These are phyloP conservation scores for Luperina testacea DNA, from an alignment of 2,888 invertebrate genomes.

Conservation along the genomic window DNA sequence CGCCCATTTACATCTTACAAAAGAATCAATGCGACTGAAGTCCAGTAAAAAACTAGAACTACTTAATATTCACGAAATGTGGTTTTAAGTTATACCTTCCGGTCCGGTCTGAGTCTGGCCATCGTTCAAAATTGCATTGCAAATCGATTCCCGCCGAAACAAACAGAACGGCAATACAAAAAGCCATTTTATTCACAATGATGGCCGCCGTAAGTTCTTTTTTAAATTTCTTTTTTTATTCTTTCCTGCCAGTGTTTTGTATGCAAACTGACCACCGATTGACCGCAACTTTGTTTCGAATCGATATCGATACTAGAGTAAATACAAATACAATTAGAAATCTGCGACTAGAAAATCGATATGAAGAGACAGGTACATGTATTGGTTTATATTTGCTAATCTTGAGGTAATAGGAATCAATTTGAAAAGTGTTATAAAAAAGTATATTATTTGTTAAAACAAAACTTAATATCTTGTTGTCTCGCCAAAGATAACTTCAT, in stretches of 20 bases:
- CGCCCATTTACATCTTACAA: not conserved
- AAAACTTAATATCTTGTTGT: not conserved
- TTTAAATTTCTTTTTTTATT: constrained; percentile 8
- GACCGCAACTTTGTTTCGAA: constrained; percentile 19
- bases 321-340: not conserved
- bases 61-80: constrained; percentile 13
- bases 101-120: constrained; percentile 28
- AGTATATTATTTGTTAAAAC: not conserved
- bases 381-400: not conserved
- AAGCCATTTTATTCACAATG: constrained; percentile 48
- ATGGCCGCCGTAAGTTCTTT: constrained; percentile 25
- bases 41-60: constrained; percentile 5
- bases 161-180: constrained; percentile 59
- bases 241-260: not conserved
- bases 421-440: not conserved
- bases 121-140: constrained; percentile 63
- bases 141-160: constrained; percentile 63
- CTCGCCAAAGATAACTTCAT: not conserved
- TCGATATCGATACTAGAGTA: not conserved
- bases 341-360: not conserved
- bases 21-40: not conserved
- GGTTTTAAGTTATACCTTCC: constrained; percentile 32
- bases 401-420: not conserved
- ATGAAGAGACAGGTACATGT: not conserved
- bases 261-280: constrained; percentile 17